Base-by-base conservation (phyloP, 2,797 vertebrate genomes). In the Oryzias sinensis region DNA sequence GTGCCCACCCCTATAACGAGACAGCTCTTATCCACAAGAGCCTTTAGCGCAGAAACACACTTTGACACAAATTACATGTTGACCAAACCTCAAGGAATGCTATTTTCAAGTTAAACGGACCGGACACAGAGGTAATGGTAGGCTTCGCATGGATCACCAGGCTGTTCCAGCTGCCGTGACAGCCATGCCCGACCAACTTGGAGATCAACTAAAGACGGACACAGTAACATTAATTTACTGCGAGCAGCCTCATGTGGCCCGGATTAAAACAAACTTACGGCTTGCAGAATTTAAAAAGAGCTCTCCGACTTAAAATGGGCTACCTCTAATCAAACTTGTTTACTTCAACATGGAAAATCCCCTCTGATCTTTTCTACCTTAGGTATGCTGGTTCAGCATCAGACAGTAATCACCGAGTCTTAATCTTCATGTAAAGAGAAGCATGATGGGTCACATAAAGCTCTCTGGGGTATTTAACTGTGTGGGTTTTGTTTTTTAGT, bases 1-100 rank as follows among this genome's bases (percentile, higher is more conserved):
- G 82, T 76, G 76, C 74, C 83, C 82, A 83, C 78, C 81, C 76
- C 82, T 65, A 81, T 88, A 88, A 91, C 86, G 83, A 90, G 85
- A 72, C 81, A 65, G 59, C 79, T 66, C 80, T 84, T 74, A 81
- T 76, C 70, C 71, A 70, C 66, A 47, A 69, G 62, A 60, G 71
- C 65, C 61, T 72, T 77, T 75, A 68, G 46, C 55, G 62, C 76
- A 67, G 68, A 84, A 76, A 84, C 55, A 72, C 46, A 58, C 64
- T 25, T 57, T 59, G 54, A 48, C 66, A 52, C 64, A 74, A 67
- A 72, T 68, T 52, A 61, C 72, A 64, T 20, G 65, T 81, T 81
- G 76, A 75, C 75, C 46, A 0, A 65, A 57, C 24, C 65, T 77
- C 76, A 45, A 58, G 59, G 66, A 74, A 74, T 24, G 62, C 59